Evolutionary conservation across 2,113 vertebrate genomes (phyloP).

Genomic region (Alethe diademata): DNA sequence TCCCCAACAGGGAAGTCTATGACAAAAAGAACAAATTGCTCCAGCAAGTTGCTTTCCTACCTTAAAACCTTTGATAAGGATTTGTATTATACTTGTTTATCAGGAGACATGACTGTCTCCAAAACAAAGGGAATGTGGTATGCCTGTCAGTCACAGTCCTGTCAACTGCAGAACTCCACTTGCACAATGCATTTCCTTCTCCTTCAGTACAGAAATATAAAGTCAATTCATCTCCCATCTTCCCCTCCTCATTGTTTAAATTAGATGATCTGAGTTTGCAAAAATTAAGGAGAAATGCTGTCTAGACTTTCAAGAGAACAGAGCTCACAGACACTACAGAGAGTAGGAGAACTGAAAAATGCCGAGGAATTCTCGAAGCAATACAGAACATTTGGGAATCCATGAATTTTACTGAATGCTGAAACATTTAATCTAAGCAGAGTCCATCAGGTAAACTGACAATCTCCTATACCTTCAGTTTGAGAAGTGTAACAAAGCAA

Average conservation of each 20-base stretch:
- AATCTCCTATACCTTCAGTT: background rate
- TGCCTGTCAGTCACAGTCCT: background rate
- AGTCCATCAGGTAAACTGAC: background rate
- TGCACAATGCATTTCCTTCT: background rate
- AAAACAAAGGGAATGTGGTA: background rate
- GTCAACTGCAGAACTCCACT: background rate
- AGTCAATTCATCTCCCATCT: background rate
- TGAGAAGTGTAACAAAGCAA: background rate
- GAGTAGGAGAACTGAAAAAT: background rate
- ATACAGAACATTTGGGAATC: background rate
- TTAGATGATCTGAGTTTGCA: background rate
- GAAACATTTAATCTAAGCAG: background rate
- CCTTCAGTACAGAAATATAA: background rate
- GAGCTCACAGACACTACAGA: background rate
- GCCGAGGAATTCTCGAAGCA: background rate
- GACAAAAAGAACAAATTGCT: background rate
- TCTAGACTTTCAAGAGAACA: background rate
- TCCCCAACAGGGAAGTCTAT: background rate
- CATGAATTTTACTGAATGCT: rapidly evolving
- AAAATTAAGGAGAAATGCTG: background rate
- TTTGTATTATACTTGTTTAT: background rate
- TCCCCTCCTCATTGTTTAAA: background rate
- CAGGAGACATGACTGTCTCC: background rate
- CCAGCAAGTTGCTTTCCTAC: background rate
- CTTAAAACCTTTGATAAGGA: background rate